These are phyloP conservation scores for Lutraria rhynchaena DNA, from an alignment of 1,140 invertebrate genomes.

Conservation along the genomic window DNA sequence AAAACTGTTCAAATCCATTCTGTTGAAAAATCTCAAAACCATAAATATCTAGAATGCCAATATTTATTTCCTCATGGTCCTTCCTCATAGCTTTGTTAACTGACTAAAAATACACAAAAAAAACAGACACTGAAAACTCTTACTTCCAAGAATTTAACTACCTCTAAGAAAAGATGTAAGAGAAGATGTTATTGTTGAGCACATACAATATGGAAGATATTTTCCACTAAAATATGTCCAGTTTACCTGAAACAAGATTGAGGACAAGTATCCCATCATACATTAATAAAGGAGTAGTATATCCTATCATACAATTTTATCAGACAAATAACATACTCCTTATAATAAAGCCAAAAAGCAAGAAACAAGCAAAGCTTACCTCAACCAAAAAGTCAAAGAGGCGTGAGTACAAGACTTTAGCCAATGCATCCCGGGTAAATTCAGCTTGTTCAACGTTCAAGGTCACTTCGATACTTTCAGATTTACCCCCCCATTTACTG, in stretches of 20 bases:
- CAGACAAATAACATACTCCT: too few relatives aligned
- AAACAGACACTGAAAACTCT: not conserved
- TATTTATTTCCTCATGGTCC: slow-evolving; percentile 82
- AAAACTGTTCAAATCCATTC: slow-evolving; percentile 92
- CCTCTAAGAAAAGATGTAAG: too few relatives aligned
- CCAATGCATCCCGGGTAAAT: slow-evolving; percentile 87
- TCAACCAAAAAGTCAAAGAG: slow-evolving; percentile 89
- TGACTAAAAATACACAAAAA: slow-evolving; percentile 81
- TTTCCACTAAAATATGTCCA: too few relatives aligned
- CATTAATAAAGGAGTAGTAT: too few relatives aligned
- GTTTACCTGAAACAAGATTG: too few relatives aligned
- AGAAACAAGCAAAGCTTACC: slow-evolving; percentile 83
- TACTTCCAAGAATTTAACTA: too few relatives aligned
- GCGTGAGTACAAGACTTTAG: slow-evolving; percentile 88
- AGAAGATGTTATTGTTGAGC: too few relatives aligned
- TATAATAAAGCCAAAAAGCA: too few relatives aligned
- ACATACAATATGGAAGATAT: too few relatives aligned
- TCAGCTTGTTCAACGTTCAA: slow-evolving; percentile 85
- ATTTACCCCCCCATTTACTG: slow-evolving; percentile 89
- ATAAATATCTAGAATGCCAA: slow-evolving; percentile 88
- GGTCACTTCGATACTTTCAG: slow-evolving; percentile 86
- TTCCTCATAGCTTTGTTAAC: slow-evolving; percentile 87
- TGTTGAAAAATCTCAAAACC: slow-evolving; percentile 87
- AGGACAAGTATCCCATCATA: too few relatives aligned
- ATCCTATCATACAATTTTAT: too few relatives aligned